Evolutionary conservation across 2,797 vertebrate genomes (phyloP), one percentile per base, ranked within the genome.

Genomic region (Tragelaphus eurycerus): DNA sequence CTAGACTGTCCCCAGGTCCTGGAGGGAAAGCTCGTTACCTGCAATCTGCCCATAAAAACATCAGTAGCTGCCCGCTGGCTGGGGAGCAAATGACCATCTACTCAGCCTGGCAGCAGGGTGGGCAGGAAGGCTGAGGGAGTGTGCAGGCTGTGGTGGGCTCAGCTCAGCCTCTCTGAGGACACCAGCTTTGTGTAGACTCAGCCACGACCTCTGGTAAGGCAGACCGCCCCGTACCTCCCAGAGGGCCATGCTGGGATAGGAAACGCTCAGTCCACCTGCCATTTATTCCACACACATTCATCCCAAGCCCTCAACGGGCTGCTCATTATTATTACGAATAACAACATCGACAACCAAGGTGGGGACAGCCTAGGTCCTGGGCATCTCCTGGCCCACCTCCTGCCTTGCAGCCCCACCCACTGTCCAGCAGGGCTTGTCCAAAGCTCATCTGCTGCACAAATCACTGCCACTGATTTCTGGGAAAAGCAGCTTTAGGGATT

Each of bases 1-100:
- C 96, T 97, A 96, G 90, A 95, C 98, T 98, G 96, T 98, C 96
- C 95, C 90, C 97, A 97, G 97, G 98, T 98, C 98, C 98, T 97
- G 83, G 79, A 71, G 89, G 95, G 97, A 97, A 98, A 97, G 93
- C 97, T 98, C 95, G 92, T 98, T 98, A 89, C 96, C 96, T 98
- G 94, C 97, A 96, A 98, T 98, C 95, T 97, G 64, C 95, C 95
- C 94, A 64, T 95, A 94, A 98, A 97, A 96, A 59, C 1, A 27
- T 94, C 93, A n/a, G 27, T 78, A 3, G 90, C 97, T 98, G 95
- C 93, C 84, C 97, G 96, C 89, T 0, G 5, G 57, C 52, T 15
- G 43, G 34, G 43, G 46, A 96, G 95, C 90, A 96, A 62, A 43
- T 50, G 82, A 59, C 87, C 67, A 50, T 93, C 86, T 60, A 86